phyloP scores from a whole-genome alignment of 2,113 vertebrate genomes.

The Bos indicus region DNA sequence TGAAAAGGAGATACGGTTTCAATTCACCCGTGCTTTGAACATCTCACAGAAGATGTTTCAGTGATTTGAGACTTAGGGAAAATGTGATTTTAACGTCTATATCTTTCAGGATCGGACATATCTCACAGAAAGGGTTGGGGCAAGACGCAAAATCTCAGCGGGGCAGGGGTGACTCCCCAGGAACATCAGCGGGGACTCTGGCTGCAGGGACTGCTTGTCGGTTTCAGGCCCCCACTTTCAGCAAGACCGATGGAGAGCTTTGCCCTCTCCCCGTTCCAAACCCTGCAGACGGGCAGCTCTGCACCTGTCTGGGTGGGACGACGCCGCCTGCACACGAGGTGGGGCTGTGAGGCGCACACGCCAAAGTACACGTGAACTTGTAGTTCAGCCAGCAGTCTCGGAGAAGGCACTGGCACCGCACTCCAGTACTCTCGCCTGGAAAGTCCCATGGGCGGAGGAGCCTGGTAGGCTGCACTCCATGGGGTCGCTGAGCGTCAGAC shows the following conservation, averaged over 20 bases:
- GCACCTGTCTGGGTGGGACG: accelerated
- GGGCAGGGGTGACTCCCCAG: accelerated
- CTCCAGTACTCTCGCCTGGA: no score
- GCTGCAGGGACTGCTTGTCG: not conserved
- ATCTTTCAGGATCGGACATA: not conserved
- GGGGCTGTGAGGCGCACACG: accelerated
- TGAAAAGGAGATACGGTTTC: not conserved
- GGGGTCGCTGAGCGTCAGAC: no score
- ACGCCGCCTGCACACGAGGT: accelerated
- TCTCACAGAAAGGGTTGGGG: not conserved
- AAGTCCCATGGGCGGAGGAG: no score
- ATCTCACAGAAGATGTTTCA: not conserved
- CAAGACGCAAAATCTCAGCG: accelerated
- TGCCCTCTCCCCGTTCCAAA: not conserved
- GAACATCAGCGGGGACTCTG: accelerated
- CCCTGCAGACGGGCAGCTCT: accelerated
- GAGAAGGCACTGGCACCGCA: no score
- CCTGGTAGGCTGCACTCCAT: no score
- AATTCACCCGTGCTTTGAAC: not conserved
- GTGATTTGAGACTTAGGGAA: not conserved
- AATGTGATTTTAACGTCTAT: no score
- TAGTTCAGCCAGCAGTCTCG: accelerated
- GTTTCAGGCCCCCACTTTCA: not conserved
- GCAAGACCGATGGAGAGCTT: not conserved
- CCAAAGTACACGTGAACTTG: accelerated